These are phyloP conservation scores for Adela reaumurella DNA, from an alignment of 2,888 invertebrate species.

Conservation along the genomic window DNA sequence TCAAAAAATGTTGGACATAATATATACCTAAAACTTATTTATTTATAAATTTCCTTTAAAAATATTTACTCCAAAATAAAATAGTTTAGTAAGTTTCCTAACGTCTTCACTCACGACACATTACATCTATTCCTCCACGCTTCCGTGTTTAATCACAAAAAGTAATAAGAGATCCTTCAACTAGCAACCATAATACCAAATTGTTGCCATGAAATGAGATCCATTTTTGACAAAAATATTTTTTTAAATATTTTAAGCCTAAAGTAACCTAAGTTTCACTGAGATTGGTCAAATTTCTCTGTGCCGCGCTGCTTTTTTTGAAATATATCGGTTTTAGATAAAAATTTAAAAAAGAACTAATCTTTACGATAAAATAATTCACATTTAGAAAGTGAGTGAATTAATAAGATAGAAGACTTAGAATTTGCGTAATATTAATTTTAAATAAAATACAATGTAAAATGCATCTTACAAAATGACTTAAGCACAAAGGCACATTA, in stretches of 20 bases:
- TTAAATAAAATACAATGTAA: background rate
- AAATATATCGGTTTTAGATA: background rate
- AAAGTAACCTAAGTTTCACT: background rate
- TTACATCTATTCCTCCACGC: constrained; percentile 8
- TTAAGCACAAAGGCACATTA: background rate
- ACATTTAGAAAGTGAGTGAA: no score
- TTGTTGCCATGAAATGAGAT: constrained; percentile 41
- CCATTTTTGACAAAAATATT: constrained; percentile 33
- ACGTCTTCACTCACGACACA: background rate
- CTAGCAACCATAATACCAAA: constrained; percentile 26
- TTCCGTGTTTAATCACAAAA: constrained; percentile 29
- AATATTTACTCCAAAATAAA: background rate
- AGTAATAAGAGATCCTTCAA: constrained; percentile 40
- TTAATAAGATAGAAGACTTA: no score
- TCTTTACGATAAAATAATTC: no score
- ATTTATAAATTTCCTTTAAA: background rate
- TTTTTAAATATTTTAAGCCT: background rate
- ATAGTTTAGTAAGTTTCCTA: background rate
- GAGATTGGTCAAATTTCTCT: background rate
- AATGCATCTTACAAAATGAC: background rate
- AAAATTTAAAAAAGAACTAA: constrained; percentile 2
- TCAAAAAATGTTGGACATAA: background rate
- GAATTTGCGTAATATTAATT: no score
- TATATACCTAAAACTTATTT: no score
- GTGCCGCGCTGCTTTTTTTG: no score